Conservation (phyloP, 2,113 vertebrate species). For the Raphicerus campestris region DNA sequence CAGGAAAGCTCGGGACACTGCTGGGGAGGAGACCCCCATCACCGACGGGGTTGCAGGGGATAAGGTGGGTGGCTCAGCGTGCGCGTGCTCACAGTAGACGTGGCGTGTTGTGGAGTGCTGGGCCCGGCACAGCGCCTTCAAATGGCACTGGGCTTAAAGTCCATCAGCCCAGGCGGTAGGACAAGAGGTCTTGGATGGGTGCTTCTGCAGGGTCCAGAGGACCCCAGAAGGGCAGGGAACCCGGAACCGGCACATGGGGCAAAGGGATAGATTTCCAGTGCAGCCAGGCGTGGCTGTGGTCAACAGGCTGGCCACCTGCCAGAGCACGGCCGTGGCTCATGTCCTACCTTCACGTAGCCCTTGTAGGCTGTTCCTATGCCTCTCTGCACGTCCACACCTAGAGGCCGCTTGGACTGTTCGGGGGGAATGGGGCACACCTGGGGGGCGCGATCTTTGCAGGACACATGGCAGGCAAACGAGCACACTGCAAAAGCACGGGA, state of each 20-base stretch:
- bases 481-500: slow-evolving; percentile 84
- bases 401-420: slow-evolving; percentile 95
- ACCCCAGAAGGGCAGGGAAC: background rate
- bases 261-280: background rate
- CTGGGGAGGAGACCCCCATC: background rate
- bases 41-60: too few relatives aligned
- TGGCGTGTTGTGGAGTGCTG: background rate
- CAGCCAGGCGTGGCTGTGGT: rapidly evolving
- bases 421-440: slow-evolving; percentile 95
- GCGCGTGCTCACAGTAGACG: too few relatives aligned
- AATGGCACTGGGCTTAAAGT: background rate
- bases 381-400: slow-evolving; percentile 95
- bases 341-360: slow-evolving; percentile 93
- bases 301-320: background rate
- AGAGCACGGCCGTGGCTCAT: rapidly evolving
- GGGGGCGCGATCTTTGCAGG: slow-evolving; percentile 94
- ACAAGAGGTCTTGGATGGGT: rapidly evolving
- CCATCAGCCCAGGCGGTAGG: background rate
- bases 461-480: slow-evolving; percentile 94
- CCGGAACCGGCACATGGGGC: rapidly evolving
- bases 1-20: rapidly evolving
- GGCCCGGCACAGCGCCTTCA: rapidly evolving
- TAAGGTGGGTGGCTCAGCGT: background rate
- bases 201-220: background rate
- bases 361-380: slow-evolving; percentile 98